Evolutionary conservation across 2,888 invertebrate species (phyloP).

Genomic region (Drosophila histrio): DNA sequence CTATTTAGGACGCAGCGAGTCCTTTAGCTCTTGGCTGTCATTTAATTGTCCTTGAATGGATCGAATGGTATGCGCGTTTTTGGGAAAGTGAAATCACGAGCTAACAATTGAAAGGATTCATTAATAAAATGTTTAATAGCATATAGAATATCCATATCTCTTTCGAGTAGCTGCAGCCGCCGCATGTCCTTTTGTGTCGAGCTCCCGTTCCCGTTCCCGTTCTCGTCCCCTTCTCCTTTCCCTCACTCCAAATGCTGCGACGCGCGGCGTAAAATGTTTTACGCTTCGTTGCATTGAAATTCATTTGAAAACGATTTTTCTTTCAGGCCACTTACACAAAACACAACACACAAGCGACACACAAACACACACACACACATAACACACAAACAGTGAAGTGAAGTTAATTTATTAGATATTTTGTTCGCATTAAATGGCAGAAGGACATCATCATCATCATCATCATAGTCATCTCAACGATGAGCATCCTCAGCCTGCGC

Average conservation of each 20-base stretch:
- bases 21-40: conserved; percentile 40
- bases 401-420: conserved; percentile 83
- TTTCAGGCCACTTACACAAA: conserved; percentile 78
- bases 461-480: conserved; percentile 60
- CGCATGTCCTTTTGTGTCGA: conserved; percentile 73
- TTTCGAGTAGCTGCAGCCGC: conserved; percentile 69
- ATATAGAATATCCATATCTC: conserved; percentile 44
- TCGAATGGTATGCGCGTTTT: conserved; percentile 1
- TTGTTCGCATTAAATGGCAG: conserved; percentile 77
- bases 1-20: conserved; percentile 42
- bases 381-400: conserved; percentile 63
- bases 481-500: conserved; percentile 42
- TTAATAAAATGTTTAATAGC: conserved; percentile 82
- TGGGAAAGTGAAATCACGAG: conserved; percentile 78
- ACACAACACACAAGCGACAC: conserved; percentile 59
- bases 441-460: conserved; percentile 76
- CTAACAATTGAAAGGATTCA: conserved; percentile 82
- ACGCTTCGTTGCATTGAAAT: conserved; percentile 84
- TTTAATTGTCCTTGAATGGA: conserved; percentile 78
- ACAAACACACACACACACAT: conserved; percentile 30
- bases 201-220: conserved; percentile 46
- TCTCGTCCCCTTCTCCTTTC: conserved; percentile 6
- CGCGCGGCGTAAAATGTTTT: conserved; percentile 81
- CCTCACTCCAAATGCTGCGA: conserved; percentile 40
- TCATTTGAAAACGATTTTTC: conserved; percentile 83